Conservation (phyloP, 2,797 vertebrate species). For the Molossus alvarezi region DNA sequence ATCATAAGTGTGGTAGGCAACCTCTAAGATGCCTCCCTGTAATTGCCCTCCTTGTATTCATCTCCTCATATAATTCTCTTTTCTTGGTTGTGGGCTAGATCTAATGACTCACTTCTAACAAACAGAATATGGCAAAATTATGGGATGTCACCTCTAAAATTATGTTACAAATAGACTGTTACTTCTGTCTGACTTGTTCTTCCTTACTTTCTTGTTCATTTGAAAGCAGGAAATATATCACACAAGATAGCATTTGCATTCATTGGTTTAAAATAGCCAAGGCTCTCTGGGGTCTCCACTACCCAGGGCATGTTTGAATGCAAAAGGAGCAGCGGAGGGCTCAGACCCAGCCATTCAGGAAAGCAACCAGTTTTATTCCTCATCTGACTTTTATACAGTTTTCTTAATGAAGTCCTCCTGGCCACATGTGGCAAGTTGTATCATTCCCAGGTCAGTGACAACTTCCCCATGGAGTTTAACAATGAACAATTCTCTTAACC, state of each 20-base stretch:
- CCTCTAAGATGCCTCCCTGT: neutral
- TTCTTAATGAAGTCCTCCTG: neutral
- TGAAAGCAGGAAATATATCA: neutral
- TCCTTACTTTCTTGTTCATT: neutral
- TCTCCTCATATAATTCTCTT: neutral
- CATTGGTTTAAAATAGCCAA: neutral
- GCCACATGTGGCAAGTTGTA: neutral
- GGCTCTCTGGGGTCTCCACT: too few relatives aligned
- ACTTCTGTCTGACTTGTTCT: neutral
- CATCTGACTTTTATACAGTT: neutral
- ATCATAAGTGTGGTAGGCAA: neutral
- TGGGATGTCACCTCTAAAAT: neutral
- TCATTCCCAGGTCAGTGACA: neutral
- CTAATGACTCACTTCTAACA: neutral
- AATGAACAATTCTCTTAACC: neutral
- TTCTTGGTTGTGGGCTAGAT: neutral
- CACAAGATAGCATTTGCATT: neutral
- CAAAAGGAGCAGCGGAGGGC: neutral
- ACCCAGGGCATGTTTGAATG: neutral
- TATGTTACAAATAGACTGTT: neutral
- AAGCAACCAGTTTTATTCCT: neutral
- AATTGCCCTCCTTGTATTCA: neutral
- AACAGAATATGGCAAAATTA: neutral
- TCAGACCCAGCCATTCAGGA: neutral
- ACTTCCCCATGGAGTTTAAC: neutral